Percentiles rank a stretch among this genome's conserved stretches.
Evolutionary conservation across 2,888 invertebrate genomes (phyloP).

Genomic region (Cordilura impudica): DNA sequence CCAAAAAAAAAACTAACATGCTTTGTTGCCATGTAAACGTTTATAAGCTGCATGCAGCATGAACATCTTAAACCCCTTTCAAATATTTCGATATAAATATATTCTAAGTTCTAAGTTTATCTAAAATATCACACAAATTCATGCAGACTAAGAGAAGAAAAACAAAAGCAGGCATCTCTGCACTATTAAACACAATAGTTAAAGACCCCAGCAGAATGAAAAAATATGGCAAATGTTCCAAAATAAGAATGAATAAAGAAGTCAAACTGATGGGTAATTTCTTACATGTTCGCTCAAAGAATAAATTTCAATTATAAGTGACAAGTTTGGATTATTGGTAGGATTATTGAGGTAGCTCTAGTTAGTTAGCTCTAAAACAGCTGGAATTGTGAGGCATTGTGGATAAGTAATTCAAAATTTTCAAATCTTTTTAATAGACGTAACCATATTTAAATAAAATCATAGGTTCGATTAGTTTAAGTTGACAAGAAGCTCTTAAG

Average conservation of each 20-base stretch:
- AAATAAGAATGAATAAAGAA: neutral
- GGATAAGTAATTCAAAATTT: no score
- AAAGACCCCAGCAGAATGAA: neutral
- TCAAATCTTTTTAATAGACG: no score
- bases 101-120: neutral
- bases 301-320: no score
- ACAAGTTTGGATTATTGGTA: no score
- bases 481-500: no score
- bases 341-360: no score
- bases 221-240: neutral
- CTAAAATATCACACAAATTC: neutral
- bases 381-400: no score
- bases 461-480: no score
- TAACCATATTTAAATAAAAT: no score
- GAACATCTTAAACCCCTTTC: conserved; percentile 14
- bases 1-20: neutral
- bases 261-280: neutral
- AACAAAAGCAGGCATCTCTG: neutral
- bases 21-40: neutral
- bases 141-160: neutral
- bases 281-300: no score
- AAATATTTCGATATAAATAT: neutral
- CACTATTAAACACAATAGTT: conserved; percentile 1
- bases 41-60: neutral
- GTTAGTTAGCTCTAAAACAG: no score